phyloP scores from a whole-genome alignment of 2,797 vertebrate species.

The Lithobates sylvaticus region DNA sequence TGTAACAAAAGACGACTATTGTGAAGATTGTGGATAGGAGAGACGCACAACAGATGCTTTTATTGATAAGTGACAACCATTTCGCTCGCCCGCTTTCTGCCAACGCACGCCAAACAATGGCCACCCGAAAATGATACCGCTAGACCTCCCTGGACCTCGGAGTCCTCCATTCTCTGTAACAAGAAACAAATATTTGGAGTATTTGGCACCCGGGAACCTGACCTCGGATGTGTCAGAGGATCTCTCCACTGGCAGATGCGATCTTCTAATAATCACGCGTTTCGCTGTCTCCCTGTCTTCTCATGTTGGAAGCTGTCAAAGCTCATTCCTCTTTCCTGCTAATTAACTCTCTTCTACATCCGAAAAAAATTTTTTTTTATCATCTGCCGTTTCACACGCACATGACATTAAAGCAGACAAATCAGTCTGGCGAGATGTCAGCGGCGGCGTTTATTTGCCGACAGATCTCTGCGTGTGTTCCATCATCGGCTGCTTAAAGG shows the following conservation, averaged over 20 bases:
- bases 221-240: conserved; percentile 33
- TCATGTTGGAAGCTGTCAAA: conserved; percentile 40
- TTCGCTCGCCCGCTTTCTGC: neutral
- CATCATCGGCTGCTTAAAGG: neutral
- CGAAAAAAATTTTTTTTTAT: neutral
- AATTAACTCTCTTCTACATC: conserved; percentile 44
- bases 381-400: neutral
- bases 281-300: neutral
- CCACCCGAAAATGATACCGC: neutral
- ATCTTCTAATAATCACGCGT: conserved; percentile 54
- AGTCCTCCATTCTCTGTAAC: neutral
- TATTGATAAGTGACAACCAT: neutral
- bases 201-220: neutral
- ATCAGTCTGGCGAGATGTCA: neutral
- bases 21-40: neutral
- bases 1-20: too few relatives aligned
- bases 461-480: neutral
- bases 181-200: conserved; percentile 52
- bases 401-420: neutral
- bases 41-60: neutral
- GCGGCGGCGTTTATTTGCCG: neutral
- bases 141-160: neutral
- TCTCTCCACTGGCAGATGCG: conserved; percentile 11
- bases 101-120: neutral
- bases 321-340: conserved; percentile 32